Conservation (phyloP, 2,113 vertebrate genomes). For the Gallinago undulata region DNA sequence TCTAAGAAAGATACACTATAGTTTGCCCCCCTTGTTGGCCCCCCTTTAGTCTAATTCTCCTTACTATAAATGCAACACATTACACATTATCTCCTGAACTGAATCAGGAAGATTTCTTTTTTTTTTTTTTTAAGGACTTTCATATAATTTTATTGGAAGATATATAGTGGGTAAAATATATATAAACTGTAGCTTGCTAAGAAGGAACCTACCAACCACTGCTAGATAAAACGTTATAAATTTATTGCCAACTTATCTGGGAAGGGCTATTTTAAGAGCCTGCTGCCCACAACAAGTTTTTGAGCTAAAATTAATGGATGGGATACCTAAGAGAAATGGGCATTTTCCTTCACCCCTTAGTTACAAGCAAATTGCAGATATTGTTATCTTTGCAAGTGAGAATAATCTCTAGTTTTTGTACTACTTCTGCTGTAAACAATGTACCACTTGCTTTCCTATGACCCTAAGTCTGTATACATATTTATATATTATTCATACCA, state of each 20-base stretch:
- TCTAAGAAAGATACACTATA: not conserved
- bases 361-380: conserved; percentile 66
- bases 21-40: not conserved
- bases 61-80: not conserved
- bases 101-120: not conserved
- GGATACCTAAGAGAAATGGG: conserved; percentile 56
- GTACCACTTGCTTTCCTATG: conserved; percentile 73
- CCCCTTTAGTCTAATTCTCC: not conserved
- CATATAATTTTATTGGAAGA: conserved; percentile 48
- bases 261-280: conserved; percentile 65
- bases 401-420: conserved; percentile 73
- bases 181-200: conserved; percentile 37
- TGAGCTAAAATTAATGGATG: conserved; percentile 69
- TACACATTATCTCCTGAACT: not conserved
- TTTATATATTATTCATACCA: conserved; percentile 86
- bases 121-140: not conserved
- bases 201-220: conserved; percentile 37
- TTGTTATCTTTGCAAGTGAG: conserved; percentile 69
- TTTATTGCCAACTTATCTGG: conserved; percentile 71
- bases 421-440: conserved; percentile 75
- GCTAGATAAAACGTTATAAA: conserved; percentile 63
- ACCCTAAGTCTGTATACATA: conserved; percentile 82
- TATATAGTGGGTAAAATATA: conserved; percentile 30
- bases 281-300: conserved; percentile 58
- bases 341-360: conserved; percentile 54